A percentile compares a stretch with the other conserved stretches of the same genome.
Conservation (phyloP, 2,888 invertebrate genomes). For the Cantharis rufa region DNA sequence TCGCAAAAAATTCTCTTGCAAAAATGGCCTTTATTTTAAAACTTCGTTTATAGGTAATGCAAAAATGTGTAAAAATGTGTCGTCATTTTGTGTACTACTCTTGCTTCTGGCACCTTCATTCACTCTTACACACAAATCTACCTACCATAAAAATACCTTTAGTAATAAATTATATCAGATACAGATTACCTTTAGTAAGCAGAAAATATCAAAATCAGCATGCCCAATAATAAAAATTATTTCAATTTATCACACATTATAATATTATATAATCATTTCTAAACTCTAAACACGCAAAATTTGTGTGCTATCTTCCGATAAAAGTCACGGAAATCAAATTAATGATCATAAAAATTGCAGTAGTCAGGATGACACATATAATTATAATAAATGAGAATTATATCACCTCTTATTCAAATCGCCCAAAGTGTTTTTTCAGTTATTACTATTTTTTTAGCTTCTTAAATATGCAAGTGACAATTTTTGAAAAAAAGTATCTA, state of each 20-base stretch:
- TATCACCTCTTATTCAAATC: too few relatives aligned
- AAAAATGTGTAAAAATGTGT: conserved; percentile 37
- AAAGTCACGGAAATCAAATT: background rate
- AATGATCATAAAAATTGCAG: too few relatives aligned
- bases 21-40: conserved; percentile 36
- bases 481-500: too few relatives aligned
- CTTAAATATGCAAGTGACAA: too few relatives aligned
- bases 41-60: conserved; percentile 32
- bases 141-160: background rate
- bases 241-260: background rate
- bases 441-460: too few relatives aligned
- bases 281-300: background rate
- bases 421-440: too few relatives aligned
- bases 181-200: background rate
- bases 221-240: background rate
- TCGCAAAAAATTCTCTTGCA: conserved; percentile 32
- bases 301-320: background rate
- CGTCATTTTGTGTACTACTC: conserved; percentile 28
- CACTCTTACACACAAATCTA: conserved; percentile 13
- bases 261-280: background rate
- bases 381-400: too few relatives aligned
- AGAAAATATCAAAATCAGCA: conserved; percentile 1
- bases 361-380: too few relatives aligned
- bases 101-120: conserved; percentile 23
- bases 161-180: background rate